A percentile compares a stretch with the other conserved stretches of the same genome.
Evolutionary conservation across 2,113 vertebrate genomes (phyloP).

Genomic region (Tonatia bakeri): DNA sequence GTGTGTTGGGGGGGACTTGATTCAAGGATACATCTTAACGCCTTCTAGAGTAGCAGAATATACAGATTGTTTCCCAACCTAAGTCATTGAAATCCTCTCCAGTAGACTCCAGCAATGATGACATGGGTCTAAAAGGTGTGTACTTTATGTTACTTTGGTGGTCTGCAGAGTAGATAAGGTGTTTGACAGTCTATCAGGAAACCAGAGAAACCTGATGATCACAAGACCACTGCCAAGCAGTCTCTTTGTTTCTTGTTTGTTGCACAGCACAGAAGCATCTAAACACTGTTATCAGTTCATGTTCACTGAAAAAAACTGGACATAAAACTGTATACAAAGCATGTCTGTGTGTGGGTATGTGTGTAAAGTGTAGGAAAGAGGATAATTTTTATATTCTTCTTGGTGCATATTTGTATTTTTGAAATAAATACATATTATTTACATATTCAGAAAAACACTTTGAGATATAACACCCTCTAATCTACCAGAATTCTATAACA

Average conservation of each 20-base stretch:
- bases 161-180: background rate
- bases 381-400: background rate
- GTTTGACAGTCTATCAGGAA: background rate
- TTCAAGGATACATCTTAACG: background rate
- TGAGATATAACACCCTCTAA: background rate
- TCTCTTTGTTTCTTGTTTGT: background rate
- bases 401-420: background rate
- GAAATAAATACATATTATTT: background rate
- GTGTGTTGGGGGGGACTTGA: background rate
- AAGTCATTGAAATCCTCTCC: background rate
- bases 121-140: background rate
- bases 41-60: background rate
- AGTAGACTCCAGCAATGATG: background rate
- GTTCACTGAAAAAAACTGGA: background rate
- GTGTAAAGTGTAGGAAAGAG: background rate
- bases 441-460: constrained; percentile 4
- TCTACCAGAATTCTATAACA: background rate
- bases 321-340: background rate
- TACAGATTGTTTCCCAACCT: background rate
- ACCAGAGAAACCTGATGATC: background rate
- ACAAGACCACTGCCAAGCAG: background rate
- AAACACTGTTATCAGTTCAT: background rate
- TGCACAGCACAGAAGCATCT: background rate
- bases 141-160: background rate
- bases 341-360: background rate